phyloP scores from a whole-genome alignment of 2,797 vertebrate species.

The Coregonus suidteri region DNA sequence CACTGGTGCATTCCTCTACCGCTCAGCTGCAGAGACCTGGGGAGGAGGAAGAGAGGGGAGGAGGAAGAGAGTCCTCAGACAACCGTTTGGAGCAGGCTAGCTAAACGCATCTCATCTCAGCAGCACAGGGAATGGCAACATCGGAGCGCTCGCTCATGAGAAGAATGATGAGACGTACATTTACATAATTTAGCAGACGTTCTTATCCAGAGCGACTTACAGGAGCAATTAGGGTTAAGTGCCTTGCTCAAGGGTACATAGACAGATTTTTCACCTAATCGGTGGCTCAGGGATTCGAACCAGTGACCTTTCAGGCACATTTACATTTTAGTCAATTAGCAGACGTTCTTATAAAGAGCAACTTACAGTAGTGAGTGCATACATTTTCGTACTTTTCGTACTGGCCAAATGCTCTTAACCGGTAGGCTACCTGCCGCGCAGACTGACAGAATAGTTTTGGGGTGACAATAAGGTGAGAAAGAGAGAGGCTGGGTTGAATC shows the following conservation, averaged over 20 bases:
- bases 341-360: no score
- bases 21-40: not conserved
- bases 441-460: not conserved
- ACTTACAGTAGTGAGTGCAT: no score
- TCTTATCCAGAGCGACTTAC: no score
- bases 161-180: not conserved
- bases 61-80: not conserved
- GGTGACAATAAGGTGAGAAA: conserved; percentile 7
- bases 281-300: no score
- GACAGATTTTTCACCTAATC: no score
- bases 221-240: no score
- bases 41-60: not conserved
- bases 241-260: no score
- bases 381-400: no score
- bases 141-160: not conserved
- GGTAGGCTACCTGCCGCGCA: no score
- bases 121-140: not conserved
- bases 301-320: no score
- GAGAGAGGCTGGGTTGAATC: not conserved
- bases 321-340: no score
- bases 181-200: not conserved
- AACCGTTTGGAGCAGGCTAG: not conserved
- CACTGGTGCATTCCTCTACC: not conserved
- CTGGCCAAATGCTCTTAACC: no score
- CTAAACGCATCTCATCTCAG: not conserved